phyloP scores from a whole-genome alignment of 2,888 invertebrate species.

The Halocaridina rubra region DNA sequence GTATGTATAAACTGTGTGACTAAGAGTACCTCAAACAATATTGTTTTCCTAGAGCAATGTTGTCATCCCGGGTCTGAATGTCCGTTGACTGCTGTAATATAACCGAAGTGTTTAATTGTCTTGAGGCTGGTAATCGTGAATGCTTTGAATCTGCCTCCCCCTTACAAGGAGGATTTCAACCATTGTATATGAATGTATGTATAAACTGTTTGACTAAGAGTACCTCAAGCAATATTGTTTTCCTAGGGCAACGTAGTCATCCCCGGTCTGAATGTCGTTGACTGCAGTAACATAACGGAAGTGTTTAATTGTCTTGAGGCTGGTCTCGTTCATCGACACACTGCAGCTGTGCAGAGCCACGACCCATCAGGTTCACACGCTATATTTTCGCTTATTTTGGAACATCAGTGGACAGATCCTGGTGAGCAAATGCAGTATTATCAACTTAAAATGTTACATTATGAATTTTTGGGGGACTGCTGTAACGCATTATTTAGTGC shows the following conservation, averaged over 20 bases:
- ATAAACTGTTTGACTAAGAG: too few relatives aligned
- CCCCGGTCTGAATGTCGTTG: conserved; percentile 57
- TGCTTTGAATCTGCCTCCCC: too few relatives aligned
- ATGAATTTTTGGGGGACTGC: too few relatives aligned
- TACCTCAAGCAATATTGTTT: too few relatives aligned
- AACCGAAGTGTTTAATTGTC: conserved; percentile 61
- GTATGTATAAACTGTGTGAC: too few relatives aligned
- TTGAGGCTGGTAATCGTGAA: conserved; percentile 63
- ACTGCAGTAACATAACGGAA: conserved; percentile 62
- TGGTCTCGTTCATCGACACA: conserved; percentile 55
- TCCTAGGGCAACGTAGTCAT: conserved; percentile 61
- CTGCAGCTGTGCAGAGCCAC: conserved; percentile 40
- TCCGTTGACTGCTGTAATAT: conserved; percentile 62
- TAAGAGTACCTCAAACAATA: too few relatives aligned
- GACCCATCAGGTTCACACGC: conserved; percentile 40
- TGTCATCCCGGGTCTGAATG: conserved; percentile 59
- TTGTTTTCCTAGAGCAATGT: conserved; percentile 59
- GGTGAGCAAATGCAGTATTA: conserved; percentile 20
- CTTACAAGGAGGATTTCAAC: too few relatives aligned
- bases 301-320: conserved; percentile 63
- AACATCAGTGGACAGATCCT: conserved; percentile 57
- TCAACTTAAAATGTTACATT: too few relatives aligned
- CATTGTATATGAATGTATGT: too few relatives aligned
- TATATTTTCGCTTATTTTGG: conserved; percentile 59
- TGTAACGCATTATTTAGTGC: too few relatives aligned